Conservation (phyloP, 2,113 vertebrate species). For the Scomber scombrus region DNA sequence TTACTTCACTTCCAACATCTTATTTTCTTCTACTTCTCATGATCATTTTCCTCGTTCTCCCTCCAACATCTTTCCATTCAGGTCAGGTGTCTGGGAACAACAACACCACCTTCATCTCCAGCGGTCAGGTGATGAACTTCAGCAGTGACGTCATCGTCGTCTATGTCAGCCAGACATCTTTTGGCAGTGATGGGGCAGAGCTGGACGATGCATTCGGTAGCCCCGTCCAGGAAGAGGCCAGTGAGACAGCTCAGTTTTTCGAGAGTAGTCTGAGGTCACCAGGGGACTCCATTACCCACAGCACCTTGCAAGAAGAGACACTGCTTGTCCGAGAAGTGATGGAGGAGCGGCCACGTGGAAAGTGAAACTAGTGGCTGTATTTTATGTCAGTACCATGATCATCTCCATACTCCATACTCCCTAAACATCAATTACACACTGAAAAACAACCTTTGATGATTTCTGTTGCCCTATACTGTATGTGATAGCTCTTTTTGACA, state of each 20-base stretch:
- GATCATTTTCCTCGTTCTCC: neutral
- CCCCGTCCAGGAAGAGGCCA: constrained; percentile 92
- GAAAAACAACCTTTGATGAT: neutral
- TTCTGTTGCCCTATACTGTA: neutral
- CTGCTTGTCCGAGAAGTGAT: constrained; percentile 79
- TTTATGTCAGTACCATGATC: constrained; percentile 22
- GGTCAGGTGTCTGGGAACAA: constrained; percentile 95
- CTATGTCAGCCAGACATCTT: constrained; percentile 93
- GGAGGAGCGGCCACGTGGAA: constrained; percentile 30
- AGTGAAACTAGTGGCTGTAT: constrained; percentile 51
- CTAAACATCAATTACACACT: neutral
- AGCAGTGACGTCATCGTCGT: constrained; percentile 96
- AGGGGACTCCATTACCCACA: constrained; percentile 59
- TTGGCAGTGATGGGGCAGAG: constrained; percentile 78
- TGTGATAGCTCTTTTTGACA: neutral
- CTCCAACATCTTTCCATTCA: constrained; percentile 53
- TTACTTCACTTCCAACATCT: too few species aligned
- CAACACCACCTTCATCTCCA: constrained; percentile 98
- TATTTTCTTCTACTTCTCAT: neutral
- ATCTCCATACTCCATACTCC: neutral
- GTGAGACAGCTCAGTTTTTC: constrained; percentile 81
- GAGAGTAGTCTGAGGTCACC: constrained; percentile 81
- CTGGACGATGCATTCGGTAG: constrained; percentile 86
- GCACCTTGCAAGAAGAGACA: constrained; percentile 61
- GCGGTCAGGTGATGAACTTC: constrained; percentile 99